Conservation (phyloP, 2,888 invertebrate genomes). For the Apamea crenata region DNA sequence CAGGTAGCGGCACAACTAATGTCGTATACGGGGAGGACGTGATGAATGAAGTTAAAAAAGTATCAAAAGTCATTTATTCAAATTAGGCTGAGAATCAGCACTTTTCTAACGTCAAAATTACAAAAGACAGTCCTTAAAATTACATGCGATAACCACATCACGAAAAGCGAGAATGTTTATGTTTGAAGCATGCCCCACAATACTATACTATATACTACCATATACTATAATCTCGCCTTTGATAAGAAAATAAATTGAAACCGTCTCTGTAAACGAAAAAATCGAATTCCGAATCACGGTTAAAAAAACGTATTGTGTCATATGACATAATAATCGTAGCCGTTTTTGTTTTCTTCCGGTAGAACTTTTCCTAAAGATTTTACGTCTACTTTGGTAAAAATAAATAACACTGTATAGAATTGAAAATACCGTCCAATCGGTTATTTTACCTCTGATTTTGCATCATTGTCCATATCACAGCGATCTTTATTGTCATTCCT, state of each 20-base stretch:
- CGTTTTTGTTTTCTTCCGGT: not conserved
- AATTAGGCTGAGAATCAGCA: too few species aligned
- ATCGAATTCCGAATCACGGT: not conserved
- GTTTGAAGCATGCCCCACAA: too few species aligned
- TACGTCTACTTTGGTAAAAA: not conserved
- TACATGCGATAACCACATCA: not conserved
- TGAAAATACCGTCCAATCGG: not conserved
- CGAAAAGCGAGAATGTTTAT: not conserved
- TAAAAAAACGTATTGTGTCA: not conserved
- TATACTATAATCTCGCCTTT: too few species aligned
- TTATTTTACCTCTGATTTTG: too few species aligned
- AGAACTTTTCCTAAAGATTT: not conserved
- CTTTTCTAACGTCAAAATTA: too few species aligned
- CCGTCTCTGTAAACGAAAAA: not conserved
- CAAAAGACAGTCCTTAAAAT: too few species aligned
- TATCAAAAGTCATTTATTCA: too few species aligned
- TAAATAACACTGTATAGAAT: not conserved
- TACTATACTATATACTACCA: too few species aligned
- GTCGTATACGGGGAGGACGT: too few species aligned
- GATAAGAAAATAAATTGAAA: too few species aligned
- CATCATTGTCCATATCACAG: too few species aligned
- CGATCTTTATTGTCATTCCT: too few species aligned
- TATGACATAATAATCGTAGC: not conserved
- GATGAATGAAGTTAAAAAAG: not conserved
- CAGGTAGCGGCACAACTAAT: conserved; percentile 75